Percentiles rank a stretch among this genome's conserved stretches.
Conservation (phyloP, 2,888 invertebrate genomes). For the Yponomeuta malinellus region DNA sequence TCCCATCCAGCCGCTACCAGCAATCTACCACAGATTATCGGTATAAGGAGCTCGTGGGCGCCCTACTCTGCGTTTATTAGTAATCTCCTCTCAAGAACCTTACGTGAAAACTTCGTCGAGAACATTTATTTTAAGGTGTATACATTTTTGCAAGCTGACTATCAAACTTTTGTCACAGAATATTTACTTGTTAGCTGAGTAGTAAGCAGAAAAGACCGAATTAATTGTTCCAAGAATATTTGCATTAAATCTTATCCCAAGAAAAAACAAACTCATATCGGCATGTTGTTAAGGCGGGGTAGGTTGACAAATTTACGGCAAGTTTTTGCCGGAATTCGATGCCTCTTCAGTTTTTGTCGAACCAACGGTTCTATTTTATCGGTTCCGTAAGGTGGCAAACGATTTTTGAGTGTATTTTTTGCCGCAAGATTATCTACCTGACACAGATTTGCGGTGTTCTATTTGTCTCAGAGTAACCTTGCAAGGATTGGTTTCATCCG, state of each 20-base stretch:
- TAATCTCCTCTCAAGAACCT: too few species aligned
- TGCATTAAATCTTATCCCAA: background rate
- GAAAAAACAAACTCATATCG: background rate
- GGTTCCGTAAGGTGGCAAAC: conserved; percentile 37
- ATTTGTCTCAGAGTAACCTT: conserved; percentile 4
- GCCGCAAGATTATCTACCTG: conserved; percentile 39
- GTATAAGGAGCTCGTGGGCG: too few species aligned
- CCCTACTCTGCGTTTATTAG: too few species aligned
- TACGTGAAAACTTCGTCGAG: too few species aligned
- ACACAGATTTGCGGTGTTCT: conserved; percentile 33
- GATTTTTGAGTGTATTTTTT: conserved; percentile 28
- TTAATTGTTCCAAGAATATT: background rate
- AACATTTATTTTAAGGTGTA: too few species aligned
- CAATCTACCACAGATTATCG: too few species aligned
- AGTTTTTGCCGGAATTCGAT: conserved; percentile 35
- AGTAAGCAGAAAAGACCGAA: too few species aligned
- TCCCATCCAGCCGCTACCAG: too few species aligned
- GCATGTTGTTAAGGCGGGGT: conserved; percentile 29
- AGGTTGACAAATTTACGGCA: conserved; percentile 55
- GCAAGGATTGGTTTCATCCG: background rate
- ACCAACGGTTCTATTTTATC: conserved; percentile 36
- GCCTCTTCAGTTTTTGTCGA: conserved; percentile 21
- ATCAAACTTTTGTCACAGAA: too few species aligned
- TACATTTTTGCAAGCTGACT: too few species aligned
- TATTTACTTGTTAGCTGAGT: too few species aligned